Base-by-base conservation (phyloP, 2,113 vertebrate species). In the Hymenochirus boettgeri region DNA sequence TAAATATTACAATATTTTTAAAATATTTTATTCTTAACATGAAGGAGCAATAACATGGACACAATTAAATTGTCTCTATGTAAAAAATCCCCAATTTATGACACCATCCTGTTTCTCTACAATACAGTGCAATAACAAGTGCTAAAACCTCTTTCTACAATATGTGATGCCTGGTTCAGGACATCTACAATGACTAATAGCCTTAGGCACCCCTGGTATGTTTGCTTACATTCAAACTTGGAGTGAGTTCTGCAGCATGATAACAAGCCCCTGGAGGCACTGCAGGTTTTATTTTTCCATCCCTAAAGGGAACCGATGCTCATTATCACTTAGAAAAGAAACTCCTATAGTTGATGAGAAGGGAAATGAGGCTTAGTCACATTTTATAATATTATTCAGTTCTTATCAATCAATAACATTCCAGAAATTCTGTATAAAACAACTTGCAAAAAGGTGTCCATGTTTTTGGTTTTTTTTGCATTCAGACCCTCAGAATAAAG, bases 301-400 rank as follows among this genome's bases (percentile, higher is more conserved):
- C 56, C 65, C 65, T 69, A 24, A 69, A 60, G 65, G 65, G 56
- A 17, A 53, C 23, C 26, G 31, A 33, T 60, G 56, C 65, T 69
- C 65, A 69, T 69, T 69, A 69, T 69, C 57, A 59, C 56, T 69
- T 60, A 60, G 65, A 60, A 69, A 69, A 69, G 57, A 11, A 69
- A 60, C 58, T 57, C 64, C 56, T 19, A 53, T 60, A 39, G 65
- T 53, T 69, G 56, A 60, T 58, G 48, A 60, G 33, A 69, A 53
- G 60, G 47, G 47, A 69, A 69, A 69, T 60, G 35, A 59, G 37
- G 48, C 35, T 69, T 60, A 69, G 65, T 69, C 65, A 69, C 31
- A 69, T 69, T 69, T 46, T 48, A 69, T 69, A 60, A 53, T 23
- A 60, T 69, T 60, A 53, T 69, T 69, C 65, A 60, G 21, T 57